Evolutionary conservation across 1,140 invertebrate species (phyloP), one percentile per base, ranked within the genome.

Genomic region (Platyura marginata): DNA sequence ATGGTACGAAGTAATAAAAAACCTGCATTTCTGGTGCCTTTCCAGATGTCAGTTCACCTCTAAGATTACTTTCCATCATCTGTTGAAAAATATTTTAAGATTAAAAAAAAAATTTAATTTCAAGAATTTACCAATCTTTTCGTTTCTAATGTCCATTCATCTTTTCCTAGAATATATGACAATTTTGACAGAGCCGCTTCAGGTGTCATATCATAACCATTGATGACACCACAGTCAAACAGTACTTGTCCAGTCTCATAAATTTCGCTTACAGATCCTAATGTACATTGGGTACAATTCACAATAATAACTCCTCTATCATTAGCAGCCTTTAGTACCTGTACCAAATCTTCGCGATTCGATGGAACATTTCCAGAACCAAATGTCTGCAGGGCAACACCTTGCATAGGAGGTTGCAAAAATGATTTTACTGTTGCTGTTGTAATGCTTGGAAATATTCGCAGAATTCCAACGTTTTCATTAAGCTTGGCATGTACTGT

Each of bases 111-210:
- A 44, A 43, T 25, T 29, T 22, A 9, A 33, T 43, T 25, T 21
- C 13, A 23, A 21, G 3, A 54, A 49, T 51, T 56, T 59, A 76
- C 75, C 57, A 69, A 65, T 22, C 74, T 69, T 53, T 92, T 94
- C 20, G 74, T 73, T 23, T 80, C 64, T 5, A 75, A 60, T 41
- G 74, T 68, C 70, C 84, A 85, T 25, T 88, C 77, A 3, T 69
- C 65, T 56, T 92, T 91, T 0, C 84, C 81, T 3, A 98, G 64
- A 1, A 97, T 84, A 51, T 95, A 97, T 1, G 77, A 73, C 0
- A 98, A 65, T 65, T 98, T 98, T 2, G 87, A 79, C 1, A 96
- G 62, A 1, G 92, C 90, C 1, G 93, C 89, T 62, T 97, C 92
- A 0, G 82, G 77, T 0, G 93, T 98, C 87, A 97, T 95, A 57